Conservation (phyloP, 2,113 vertebrate species). For the Neolamprologus sp. region DNA sequence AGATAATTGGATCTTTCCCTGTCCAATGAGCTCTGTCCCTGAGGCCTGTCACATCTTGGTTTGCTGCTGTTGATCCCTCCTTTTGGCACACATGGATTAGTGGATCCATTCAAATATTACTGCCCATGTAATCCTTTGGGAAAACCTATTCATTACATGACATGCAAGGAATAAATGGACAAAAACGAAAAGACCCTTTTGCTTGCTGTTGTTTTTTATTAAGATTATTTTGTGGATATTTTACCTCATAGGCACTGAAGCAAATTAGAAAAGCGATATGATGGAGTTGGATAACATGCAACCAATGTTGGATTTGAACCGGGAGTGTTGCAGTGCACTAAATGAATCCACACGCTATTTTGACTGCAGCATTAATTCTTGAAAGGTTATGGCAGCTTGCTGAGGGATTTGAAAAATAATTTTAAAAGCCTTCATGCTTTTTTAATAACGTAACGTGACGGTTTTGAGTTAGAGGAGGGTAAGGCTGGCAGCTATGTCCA, state of each 20-base stretch:
- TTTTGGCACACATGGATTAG: constrained; percentile 35
- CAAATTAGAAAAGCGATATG: neutral
- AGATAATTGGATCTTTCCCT: constrained; percentile 48
- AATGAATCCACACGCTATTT: neutral
- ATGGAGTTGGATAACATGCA: neutral
- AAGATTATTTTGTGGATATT: neutral
- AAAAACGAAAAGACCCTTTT: neutral
- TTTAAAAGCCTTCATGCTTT: neutral
- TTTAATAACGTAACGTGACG: neutral
- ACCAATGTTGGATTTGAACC: neutral
- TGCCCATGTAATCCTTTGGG: constrained; percentile 4
- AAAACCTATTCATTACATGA: neutral
- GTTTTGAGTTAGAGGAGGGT: neutral
- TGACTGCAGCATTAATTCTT: neutral
- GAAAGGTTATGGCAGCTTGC: neutral
- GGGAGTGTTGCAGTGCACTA: neutral
- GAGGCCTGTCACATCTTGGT: neutral
- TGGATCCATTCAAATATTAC: constrained; percentile 31
- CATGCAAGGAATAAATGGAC: neutral
- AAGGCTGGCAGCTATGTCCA: too few relatives aligned
- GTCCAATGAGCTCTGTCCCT: constrained; percentile 32
- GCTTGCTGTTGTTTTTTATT: neutral
- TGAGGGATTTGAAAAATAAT: neutral
- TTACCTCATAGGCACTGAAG: neutral
- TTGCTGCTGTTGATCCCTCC: neutral